A percentile compares a stretch with the other conserved stretches of the same genome.
These are phyloP conservation scores for Nixonia krombeini DNA, from an alignment of 1,140 invertebrate genomes.

Conservation along the genomic window DNA sequence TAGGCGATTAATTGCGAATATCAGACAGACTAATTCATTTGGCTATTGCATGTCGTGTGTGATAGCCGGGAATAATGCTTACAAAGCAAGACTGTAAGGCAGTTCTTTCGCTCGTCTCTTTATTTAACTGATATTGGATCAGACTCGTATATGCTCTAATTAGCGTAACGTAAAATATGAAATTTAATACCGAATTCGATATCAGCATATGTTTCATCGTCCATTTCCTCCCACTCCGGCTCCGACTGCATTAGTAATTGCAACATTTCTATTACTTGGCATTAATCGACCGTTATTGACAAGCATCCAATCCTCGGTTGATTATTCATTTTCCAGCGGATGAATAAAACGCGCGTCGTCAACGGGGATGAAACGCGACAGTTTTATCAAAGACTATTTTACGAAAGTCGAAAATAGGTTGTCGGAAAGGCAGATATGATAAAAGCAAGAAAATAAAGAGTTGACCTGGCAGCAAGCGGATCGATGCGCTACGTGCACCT, in stretches of 20 bases:
- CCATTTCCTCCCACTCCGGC: no score
- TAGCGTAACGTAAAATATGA: no score
- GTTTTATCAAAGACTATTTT: constrained; percentile 2
- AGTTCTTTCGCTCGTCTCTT: constrained; percentile 1
- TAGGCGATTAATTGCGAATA: constrained; percentile 13
- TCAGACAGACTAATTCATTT: constrained; percentile 11
- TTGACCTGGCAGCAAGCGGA: constrained; percentile 30
- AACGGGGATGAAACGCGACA: no score
- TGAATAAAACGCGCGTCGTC: no score
- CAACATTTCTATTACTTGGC: no score
- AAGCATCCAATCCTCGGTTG: no score
- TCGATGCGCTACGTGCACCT: constrained; percentile 34
- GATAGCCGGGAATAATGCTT: neutral
- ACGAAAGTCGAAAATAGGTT: no score
- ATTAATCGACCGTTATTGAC: no score
- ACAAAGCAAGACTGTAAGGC: neutral
- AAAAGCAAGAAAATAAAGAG: constrained; percentile 7
- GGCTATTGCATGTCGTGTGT: constrained; percentile 4
- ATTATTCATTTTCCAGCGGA: no score
- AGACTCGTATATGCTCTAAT: neutral
- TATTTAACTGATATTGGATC: constrained; percentile 6
- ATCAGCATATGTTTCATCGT: no score
- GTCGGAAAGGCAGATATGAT: neutral
- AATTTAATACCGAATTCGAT: neutral
- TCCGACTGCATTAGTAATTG: no score